These are phyloP conservation scores for Tiaroga cobitis DNA, from an alignment of 2,797 vertebrate genomes.

Conservation along the genomic window DNA sequence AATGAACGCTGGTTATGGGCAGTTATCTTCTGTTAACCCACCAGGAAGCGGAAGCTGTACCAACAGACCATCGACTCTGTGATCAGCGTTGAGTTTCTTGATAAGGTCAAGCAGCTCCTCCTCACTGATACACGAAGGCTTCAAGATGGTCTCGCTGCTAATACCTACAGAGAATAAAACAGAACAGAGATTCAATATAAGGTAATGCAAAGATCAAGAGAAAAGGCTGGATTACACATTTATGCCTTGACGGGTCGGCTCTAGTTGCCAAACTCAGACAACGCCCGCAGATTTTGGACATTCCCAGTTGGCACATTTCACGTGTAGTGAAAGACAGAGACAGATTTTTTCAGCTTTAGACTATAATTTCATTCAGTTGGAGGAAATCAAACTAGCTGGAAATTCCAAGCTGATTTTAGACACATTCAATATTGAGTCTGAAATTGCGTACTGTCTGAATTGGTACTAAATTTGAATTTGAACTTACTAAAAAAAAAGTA, in stretches of 20 bases:
- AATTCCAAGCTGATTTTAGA: too few species aligned
- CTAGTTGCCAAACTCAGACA: background rate
- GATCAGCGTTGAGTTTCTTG: conserved; percentile 86
- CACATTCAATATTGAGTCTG: accelerated
- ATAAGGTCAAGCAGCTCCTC: conserved; percentile 92
- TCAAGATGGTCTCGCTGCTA: conserved; percentile 92
- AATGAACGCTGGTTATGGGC: background rate
- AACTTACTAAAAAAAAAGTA: too few species aligned
- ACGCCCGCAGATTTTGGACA: background rate
- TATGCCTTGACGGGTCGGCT: background rate
- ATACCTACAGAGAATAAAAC: conserved; percentile 80
- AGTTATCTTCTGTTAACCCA: conserved; percentile 56
- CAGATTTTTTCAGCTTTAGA: background rate
- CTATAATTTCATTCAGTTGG: background rate
- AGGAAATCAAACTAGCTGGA: background rate
- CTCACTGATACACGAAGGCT: conserved; percentile 85
- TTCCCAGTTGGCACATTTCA: background rate
- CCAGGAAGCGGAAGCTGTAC: conserved; percentile 96
- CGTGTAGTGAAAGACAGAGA: background rate
- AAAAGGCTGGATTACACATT: background rate
- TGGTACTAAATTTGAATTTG: too few species aligned
- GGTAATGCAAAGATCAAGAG: background rate
- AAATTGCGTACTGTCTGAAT: too few species aligned
- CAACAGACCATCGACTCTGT: conserved; percentile 88
- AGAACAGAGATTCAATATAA: conserved; percentile 13